Base-by-base conservation (phyloP, 2,888 invertebrate genomes). In the Eupithecia tripunctaria region DNA sequence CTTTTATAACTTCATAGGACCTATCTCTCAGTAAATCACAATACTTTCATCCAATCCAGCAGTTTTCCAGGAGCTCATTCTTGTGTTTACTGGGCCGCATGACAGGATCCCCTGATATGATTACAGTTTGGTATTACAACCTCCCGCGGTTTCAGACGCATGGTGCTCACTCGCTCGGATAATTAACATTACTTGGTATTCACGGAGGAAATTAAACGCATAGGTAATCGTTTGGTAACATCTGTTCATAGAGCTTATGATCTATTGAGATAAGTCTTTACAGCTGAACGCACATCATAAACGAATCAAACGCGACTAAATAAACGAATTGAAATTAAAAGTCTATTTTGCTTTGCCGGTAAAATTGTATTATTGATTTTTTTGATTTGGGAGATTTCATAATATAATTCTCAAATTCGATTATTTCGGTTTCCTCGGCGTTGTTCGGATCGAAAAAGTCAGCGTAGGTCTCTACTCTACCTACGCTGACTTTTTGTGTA, bases 141-240 rank as follows among this genome's bases (percentile, higher is more conserved):
- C 64, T 43, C 59, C 60, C 47, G 68, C 68, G 64, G 73, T 67
- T 60, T 67, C 70, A 73, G 65, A 68, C 70, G 70, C 68, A 65
- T 70, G 47, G 36, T 60, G 68, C 59, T 64, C 65, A 51, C 47
- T 73, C 68, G 63, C 59, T 70, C 60, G 70, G 59, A 70, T 70
- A 73, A 73, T 73, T 68, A 64, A 68, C 64, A 70, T 70, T 70
- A 65, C 73, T 67, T 73, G 69, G 64, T 70, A 68, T 59, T 64
- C 21, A 56, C 43, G 36, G 32, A 66, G 71, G 68, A 66, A 71
- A 71, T 64, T 68, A 18, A 63, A 68, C 29, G 66, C 59, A 12
- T 56, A 56, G 59, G 29, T 59, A 25, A 68, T 68, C 59, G 29
- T 21, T 25, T 67, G 38, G 56, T 15, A 56, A 59, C 38, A 18